A percentile compares a stretch with the other conserved stretches of the same genome.
phyloP scores from a whole-genome alignment of 2,888 invertebrate genomes.

The Drosophila parthenogenetica region DNA sequence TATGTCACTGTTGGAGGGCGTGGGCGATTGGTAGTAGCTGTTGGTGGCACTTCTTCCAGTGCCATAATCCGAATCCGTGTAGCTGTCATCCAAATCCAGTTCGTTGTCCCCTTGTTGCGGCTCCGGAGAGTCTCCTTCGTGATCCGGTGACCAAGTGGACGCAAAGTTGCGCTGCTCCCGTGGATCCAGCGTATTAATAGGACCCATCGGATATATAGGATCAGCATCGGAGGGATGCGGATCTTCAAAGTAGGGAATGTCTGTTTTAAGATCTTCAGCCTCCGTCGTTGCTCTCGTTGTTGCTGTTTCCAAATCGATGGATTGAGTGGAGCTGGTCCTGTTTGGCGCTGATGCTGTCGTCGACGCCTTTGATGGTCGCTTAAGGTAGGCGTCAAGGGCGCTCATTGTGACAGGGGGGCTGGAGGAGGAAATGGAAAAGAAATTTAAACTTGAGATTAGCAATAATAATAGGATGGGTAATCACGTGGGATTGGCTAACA shows the following conservation, averaged over 20 bases:
- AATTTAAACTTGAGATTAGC: not conserved
- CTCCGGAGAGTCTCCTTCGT: constrained; percentile 28
- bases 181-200: not conserved
- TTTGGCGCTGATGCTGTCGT: constrained; percentile 31
- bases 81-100: constrained; percentile 59
- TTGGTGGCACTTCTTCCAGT: constrained; percentile 46
- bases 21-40: constrained; percentile 60
- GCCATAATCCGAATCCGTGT: constrained; percentile 71
- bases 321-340: constrained; percentile 29
- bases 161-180: constrained; percentile 20
- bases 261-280: constrained; percentile 71
- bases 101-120: constrained; percentile 24
- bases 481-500: constrained; percentile 5
- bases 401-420: constrained; percentile 57
- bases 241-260: constrained; percentile 76
- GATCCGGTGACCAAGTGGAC: constrained; percentile 41
- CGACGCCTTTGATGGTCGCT: constrained; percentile 44
- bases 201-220: not conserved
- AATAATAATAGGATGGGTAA: not conserved
- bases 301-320: constrained; percentile 16
- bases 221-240: constrained; percentile 29
- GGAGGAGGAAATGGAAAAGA: constrained; percentile 7
- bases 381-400: constrained; percentile 53
- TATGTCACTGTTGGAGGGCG: constrained; percentile 65
- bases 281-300: constrained; percentile 35